Evolutionary conservation across 1,140 invertebrate genomes (phyloP).

Genomic region (Medauroidea extradentata): DNA sequence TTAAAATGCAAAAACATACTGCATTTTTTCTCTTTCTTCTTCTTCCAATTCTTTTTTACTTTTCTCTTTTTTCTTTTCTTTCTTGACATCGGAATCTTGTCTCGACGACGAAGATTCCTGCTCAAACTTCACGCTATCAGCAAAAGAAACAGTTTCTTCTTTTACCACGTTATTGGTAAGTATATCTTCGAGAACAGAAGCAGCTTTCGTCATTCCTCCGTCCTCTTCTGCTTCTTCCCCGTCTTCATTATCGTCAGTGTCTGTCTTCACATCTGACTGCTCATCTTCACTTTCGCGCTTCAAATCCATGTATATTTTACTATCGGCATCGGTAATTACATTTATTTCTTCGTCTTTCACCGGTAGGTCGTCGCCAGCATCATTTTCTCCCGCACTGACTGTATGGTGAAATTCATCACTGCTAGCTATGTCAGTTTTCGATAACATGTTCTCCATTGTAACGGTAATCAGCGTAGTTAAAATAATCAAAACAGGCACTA

Average conservation of each 20-base stretch:
- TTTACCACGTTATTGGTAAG: neutral
- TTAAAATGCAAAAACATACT: conserved; percentile 53
- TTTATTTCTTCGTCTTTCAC: no score
- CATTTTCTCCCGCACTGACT: no score
- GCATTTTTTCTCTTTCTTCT: conserved; percentile 88
- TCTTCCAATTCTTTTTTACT: conserved; percentile 80
- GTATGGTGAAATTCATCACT: no score
- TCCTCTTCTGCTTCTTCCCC: conserved; percentile 1
- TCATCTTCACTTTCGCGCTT: no score
- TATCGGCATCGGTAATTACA: no score
- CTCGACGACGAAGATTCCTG: neutral
- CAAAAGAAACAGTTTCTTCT: neutral
- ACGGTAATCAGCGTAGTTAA: no score
- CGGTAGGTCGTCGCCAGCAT: no score
- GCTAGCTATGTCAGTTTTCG: no score
- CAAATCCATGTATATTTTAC: no score
- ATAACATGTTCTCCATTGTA: no score
- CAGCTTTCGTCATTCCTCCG: neutral
- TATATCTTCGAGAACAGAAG: conserved; percentile 12
- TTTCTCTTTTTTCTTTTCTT: conserved; percentile 61
- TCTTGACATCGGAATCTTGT: conserved; percentile 22
- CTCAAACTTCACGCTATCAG: neutral
- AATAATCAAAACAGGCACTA: no score
- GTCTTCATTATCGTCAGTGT: neutral
- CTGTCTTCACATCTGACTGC: neutral